Evolutionary conservation across 2,113 vertebrate species (phyloP).

Genomic region (Apodemus speciosus): DNA sequence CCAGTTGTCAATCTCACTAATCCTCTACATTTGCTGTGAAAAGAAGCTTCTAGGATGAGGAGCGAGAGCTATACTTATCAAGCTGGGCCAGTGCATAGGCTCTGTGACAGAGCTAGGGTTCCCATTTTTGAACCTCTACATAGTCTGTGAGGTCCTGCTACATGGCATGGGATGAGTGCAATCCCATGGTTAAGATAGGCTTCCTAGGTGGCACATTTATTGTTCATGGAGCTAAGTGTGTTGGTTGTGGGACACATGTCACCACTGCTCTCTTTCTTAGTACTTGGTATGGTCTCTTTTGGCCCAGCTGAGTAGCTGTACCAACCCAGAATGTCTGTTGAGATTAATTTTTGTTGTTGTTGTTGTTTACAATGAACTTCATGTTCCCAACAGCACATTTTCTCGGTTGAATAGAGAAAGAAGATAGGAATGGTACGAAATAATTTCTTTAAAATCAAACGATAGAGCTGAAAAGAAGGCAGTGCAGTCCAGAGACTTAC

Average conservation of each 20-base stretch:
- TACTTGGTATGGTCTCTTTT: constrained; percentile 10
- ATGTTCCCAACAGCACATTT: constrained; percentile 16
- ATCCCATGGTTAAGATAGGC: background rate
- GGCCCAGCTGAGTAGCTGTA: background rate
- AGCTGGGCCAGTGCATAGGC: background rate
- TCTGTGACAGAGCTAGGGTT: background rate
- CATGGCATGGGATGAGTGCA: background rate
- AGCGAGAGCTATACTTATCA: too few species aligned
- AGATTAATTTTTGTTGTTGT: background rate
- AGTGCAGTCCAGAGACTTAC: background rate
- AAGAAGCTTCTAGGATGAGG: background rate
- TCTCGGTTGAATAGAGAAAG: background rate
- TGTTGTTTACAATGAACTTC: background rate
- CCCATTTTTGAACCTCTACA: background rate
- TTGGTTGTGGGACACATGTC: background rate
- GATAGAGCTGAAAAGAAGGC: background rate
- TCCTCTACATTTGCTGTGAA: background rate
- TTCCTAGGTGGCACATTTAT: constrained; percentile 32
- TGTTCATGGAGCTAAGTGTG: constrained; percentile 7
- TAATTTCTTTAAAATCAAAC: constrained; percentile 44
- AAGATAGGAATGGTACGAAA: background rate
- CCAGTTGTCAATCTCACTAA: background rate
- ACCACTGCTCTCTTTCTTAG: constrained; percentile 3
- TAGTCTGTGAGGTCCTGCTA: background rate
- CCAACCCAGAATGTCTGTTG: background rate